Conservation (phyloP, 2,113 vertebrate genomes). For the Peromyscus maniculatus region DNA sequence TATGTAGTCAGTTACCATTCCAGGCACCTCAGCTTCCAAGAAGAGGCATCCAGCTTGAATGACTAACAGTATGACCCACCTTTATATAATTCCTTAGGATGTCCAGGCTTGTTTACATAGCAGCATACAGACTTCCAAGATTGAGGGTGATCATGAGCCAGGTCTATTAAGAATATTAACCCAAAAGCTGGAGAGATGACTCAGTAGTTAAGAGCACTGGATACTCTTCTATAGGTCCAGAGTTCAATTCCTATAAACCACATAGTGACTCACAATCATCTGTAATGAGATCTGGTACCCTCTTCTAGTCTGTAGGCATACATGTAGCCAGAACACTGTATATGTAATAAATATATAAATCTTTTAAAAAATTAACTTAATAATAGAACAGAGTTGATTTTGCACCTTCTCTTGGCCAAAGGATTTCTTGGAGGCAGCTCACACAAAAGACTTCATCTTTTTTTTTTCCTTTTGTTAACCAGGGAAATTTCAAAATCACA, state of each 20-base stretch:
- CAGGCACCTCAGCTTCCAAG: background rate
- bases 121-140: background rate
- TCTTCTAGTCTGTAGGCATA: background rate
- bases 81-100: background rate
- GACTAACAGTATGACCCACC: background rate
- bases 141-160: background rate
- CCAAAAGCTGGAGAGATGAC: rapidly evolving
- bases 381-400: background rate
- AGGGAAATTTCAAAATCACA: background rate
- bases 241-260: background rate
- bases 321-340: background rate
- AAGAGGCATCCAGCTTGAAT: background rate
- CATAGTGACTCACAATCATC: background rate
- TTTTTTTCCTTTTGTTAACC: background rate
- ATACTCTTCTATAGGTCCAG: background rate
- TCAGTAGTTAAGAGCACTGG: background rate
- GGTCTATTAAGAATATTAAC: background rate
- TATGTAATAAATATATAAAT: background rate
- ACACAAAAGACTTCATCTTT: background rate
- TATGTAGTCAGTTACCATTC: background rate
- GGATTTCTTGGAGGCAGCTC: background rate
- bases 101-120: background rate
- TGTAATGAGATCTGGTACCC: background rate
- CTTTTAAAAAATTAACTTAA: background rate
- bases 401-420: background rate